Evolutionary conservation across 1,140 invertebrate genomes (phyloP), one percentile per base, ranked within the genome.

Genomic region (Brachionus calyciflorus): DNA sequence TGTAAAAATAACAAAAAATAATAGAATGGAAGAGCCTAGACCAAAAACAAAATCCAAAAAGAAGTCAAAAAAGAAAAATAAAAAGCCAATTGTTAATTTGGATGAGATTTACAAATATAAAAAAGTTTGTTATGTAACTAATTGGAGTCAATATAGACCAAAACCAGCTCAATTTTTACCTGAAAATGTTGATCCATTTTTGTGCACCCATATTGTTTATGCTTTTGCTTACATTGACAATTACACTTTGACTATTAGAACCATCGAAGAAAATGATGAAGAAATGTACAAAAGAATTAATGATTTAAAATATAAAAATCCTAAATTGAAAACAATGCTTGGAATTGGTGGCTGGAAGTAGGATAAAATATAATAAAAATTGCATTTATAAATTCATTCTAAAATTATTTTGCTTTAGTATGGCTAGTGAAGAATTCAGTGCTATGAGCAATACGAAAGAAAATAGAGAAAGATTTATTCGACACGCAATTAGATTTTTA

Each of bases 341-440:
- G 93, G 94, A 3, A 92, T 97, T 77, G 95, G 95, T 7, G 94
- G 95, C 0, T 97, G 94, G 94, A 96, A 95, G 82, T 93, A 96
- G n/a, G n/a, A n/a, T n/a, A n/a, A n/a, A n/a, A n/a, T n/a, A n/a
- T n/a, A n/a, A 14, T 57, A 28, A 12, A 57, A 57, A 10, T 14
- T 12, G 5, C 24, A 57, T 57, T 33, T 57, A 53, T 53, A 4
- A 6, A 53, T 53, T 53, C 49, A 26, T 53, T 53, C 4, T 6
- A 53, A 40, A 6, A 40, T 6, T 40, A n/a, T n/a, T n/a, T n/a
- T n/a, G n/a, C n/a, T 63, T 65, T 84, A 94, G 93, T 9, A 94
- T 93, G 0, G 88, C 89, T 2, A 73, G 69, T 26, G 46, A 89
- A 9, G 88, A 93, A 75, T 86, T 84, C 55, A 80, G 79, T 33